Conservation (phyloP, 2,888 invertebrate genomes). For the Coelopa pilipes region DNA sequence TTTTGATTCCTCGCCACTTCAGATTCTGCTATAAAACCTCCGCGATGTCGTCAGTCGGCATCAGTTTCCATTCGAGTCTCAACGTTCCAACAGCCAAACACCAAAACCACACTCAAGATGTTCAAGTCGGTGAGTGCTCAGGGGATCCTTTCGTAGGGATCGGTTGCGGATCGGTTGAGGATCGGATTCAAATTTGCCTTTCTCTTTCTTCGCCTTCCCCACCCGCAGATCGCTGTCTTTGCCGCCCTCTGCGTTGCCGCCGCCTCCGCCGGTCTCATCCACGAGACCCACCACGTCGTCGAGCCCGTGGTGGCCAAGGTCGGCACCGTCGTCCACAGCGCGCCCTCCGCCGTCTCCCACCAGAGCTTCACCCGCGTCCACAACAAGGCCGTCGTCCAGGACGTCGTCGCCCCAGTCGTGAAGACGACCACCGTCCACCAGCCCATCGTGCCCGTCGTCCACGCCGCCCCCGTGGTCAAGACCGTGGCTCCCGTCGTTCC, state of each 20-base stretch:
- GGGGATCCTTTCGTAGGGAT: neutral
- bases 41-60: neutral
- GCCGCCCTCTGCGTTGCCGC: conserved; percentile 60
- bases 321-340: conserved; percentile 60
- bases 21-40: conserved; percentile 6
- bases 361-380: conserved; percentile 70
- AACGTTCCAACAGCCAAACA: conserved; percentile 36
- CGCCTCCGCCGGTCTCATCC: conserved; percentile 56
- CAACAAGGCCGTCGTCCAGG: conserved; percentile 64
- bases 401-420: conserved; percentile 49
- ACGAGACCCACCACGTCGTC: conserved; percentile 51
- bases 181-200: neutral
- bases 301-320: conserved; percentile 60
- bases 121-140: conserved; percentile 60
- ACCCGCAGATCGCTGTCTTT: conserved; percentile 52
- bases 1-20: neutral
- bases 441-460: conserved; percentile 30
- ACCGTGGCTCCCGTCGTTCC: conserved; percentile 34
- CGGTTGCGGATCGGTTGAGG: neutral
- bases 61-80: conserved; percentile 20
- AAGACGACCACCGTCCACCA: conserved; percentile 39
- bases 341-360: conserved; percentile 69
- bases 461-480: conserved; percentile 29
- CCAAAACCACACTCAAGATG: conserved; percentile 52
- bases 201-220: neutral